Conservation (phyloP, 2,797 vertebrate genomes). For the Triplophysa yarkandensis region DNA sequence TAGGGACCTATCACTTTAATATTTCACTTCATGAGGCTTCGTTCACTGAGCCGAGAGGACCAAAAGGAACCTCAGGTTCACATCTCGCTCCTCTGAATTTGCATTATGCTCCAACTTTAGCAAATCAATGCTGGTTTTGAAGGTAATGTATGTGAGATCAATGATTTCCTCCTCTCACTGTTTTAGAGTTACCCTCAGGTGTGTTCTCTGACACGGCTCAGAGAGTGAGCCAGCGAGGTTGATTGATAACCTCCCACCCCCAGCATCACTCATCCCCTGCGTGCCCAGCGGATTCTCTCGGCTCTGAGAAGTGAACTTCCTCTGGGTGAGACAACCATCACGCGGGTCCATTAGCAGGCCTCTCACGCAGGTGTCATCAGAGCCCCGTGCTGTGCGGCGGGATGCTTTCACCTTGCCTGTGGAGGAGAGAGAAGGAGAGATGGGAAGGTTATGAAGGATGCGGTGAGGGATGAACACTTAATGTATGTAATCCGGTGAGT, state of each 20-base stretch:
- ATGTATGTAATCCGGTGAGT: not conserved
- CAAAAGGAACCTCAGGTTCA: not conserved
- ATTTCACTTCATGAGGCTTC: no score
- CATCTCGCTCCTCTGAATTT: not conserved
- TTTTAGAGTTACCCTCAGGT: slow-evolving; percentile 8
- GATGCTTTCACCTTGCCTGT: slow-evolving; percentile 48
- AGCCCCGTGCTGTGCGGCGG: slow-evolving; percentile 32
- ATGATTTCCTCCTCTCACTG: slow-evolving; percentile 9
- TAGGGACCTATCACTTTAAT: no score
- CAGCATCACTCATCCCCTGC: not conserved
- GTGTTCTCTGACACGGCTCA: not conserved
- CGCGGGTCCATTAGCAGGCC: slow-evolving; percentile 45
- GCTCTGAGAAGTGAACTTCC: slow-evolving; percentile 33
- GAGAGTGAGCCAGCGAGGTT: not conserved
- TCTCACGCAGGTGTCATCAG: slow-evolving; percentile 43
- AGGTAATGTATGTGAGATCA: slow-evolving; percentile 18
- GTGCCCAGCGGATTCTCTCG: slow-evolving; percentile 17
- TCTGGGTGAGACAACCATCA: slow-evolving; percentile 31
- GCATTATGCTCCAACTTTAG: slow-evolving; percentile 23
- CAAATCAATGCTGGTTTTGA: slow-evolving; percentile 15
- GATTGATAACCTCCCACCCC: slow-evolving; percentile 23
- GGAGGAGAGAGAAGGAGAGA: slow-evolving; percentile 40
- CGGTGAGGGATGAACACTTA: slow-evolving; percentile 15
- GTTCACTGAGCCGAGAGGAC: not conserved
- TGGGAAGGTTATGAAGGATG: slow-evolving; percentile 26